These are phyloP conservation scores for Sebastes schlegelii DNA, from an alignment of 2,113 vertebrate species.

Conservation along the genomic window DNA sequence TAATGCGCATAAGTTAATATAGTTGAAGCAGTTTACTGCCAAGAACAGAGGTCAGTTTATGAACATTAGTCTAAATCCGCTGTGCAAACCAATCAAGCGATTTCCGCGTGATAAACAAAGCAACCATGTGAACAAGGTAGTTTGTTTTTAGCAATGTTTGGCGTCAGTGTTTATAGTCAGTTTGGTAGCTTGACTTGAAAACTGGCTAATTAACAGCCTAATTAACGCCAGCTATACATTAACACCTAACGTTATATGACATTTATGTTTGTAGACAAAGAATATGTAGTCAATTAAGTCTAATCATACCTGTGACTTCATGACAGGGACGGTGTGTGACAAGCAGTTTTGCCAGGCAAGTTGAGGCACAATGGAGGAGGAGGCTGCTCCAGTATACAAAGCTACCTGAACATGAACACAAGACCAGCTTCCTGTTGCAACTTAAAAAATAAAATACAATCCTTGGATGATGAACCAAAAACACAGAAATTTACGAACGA, in stretches of 20 bases:
- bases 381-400: background rate
- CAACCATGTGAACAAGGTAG: background rate
- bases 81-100: background rate
- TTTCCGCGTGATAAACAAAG: background rate
- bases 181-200: conserved; percentile 54
- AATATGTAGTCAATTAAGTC: background rate
- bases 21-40: background rate
- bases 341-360: background rate
- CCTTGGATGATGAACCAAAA: background rate
- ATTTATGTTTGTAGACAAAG: background rate
- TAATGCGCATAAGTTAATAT: background rate
- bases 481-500: rapidly evolving
- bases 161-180: background rate
- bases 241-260: too few relatives aligned
- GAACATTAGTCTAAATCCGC: too few relatives aligned
- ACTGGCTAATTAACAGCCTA: background rate
- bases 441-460: conserved; percentile 17
- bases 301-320: conserved; percentile 68
- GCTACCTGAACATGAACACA: background rate
- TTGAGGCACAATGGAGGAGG: conserved; percentile 6
- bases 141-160: background rate
- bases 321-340: conserved; percentile 6
- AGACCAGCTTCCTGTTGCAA: conserved; percentile 18
- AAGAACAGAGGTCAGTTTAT: too few relatives aligned
- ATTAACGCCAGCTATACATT: background rate